Evolutionary conservation across 2,888 invertebrate species (phyloP).

Genomic region (Andrena dorsata): DNA sequence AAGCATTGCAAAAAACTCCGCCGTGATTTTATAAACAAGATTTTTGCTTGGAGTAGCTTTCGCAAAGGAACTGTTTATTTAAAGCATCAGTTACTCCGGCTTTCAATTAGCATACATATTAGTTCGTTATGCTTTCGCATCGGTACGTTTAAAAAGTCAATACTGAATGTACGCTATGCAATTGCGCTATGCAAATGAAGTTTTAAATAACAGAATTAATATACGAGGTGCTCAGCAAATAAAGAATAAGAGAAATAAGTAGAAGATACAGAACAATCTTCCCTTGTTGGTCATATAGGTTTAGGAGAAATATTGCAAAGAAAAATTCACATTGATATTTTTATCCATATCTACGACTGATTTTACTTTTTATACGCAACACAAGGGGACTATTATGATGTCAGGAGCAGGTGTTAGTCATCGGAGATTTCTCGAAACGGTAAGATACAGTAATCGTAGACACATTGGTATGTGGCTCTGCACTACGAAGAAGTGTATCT

Average conservation of each 20-base stretch:
- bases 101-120: slow-evolving; percentile 18
- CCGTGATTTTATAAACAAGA: slow-evolving; percentile 17
- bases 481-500: slow-evolving; percentile 19
- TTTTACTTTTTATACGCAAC: background rate
- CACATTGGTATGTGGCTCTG: slow-evolving; percentile 8
- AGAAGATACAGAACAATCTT: background rate
- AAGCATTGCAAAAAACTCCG: slow-evolving; percentile 19
- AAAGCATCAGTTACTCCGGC: background rate
- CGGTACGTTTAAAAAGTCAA: slow-evolving; percentile 2
- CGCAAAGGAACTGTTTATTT: slow-evolving; percentile 2
- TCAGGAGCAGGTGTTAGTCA: slow-evolving; percentile 9
- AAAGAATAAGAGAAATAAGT: background rate
- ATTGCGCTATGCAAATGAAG: slow-evolving; percentile 17
- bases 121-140: background rate
- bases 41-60: background rate
- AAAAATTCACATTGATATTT: background rate
- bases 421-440: slow-evolving; percentile 29
- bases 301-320: background rate
- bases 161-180: background rate
- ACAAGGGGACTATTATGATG: slow-evolving; percentile 9
- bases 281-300: background rate
- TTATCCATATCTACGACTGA: background rate
- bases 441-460: slow-evolving; percentile 36
- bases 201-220: background rate
- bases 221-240: background rate